phyloP scores from a whole-genome alignment of 2,113 vertebrate species.

The Heteronetta atricapilla region DNA sequence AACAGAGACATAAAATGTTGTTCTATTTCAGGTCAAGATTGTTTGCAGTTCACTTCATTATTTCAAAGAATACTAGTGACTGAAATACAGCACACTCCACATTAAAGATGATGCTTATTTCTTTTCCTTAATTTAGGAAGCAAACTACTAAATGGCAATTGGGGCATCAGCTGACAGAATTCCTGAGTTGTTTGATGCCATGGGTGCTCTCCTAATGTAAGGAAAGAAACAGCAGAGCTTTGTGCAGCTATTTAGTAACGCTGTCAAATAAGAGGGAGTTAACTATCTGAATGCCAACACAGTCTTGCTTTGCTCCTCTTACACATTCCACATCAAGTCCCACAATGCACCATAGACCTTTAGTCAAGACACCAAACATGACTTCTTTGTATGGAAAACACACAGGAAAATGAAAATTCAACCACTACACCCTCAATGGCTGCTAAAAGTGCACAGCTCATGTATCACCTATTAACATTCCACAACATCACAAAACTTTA shows the following conservation, averaged over 20 bases:
- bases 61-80: constrained; percentile 10
- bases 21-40: constrained; percentile 36
- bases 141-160: background rate
- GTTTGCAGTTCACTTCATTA: constrained; percentile 42
- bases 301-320: background rate
- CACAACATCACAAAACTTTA: background rate
- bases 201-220: background rate
- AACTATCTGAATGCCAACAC: background rate
- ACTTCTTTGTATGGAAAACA: background rate
- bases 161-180: background rate
- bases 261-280: background rate
- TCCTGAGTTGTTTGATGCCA: constrained; percentile 29
- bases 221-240: background rate
- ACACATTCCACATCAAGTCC: background rate
- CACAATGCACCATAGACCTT: fast-evolving
- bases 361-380: background rate
- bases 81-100: constrained; percentile 5
- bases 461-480: background rate
- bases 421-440: background rate
- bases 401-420: background rate
- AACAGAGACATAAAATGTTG: constrained; percentile 38
- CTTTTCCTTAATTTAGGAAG: constrained; percentile 7
- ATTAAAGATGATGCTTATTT: background rate
- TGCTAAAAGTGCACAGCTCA: background rate
- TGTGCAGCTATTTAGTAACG: background rate